Base-by-base conservation (phyloP, 30 jellyfish, hydroid and myxozoan genomes). In the Hydractinia symbiolongicarpus region DNA sequence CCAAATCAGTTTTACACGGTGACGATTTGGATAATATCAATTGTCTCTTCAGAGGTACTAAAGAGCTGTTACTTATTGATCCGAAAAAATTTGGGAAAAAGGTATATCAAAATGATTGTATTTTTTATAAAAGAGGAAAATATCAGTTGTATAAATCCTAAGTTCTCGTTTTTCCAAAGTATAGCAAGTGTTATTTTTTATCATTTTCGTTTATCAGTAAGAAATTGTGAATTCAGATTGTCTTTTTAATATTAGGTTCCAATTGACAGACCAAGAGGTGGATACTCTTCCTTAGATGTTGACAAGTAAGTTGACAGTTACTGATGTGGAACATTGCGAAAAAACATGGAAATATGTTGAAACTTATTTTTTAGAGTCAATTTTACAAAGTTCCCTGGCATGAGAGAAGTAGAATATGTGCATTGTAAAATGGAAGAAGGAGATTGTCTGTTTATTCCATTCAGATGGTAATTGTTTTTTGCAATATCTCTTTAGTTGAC, bases 381-480 rank as follows among this genome's bases (percentile, higher is more conserved):
- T 73, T 90, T 78, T 82, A 79, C 83, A 17, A 90, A 86, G 55
- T 90, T 75, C 68, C 95, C 95, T 8, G 87, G 94, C 17, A 67
- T 90, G 94, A 73, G 95, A 53, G 97, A 90, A 78, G 94, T 90
- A 7, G 97, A 90, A 56, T 90, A 79, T 84, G 79, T 83, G 19
- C 82, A 82, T 86, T 89, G 94, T 30, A 81, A 88, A 4, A 90
- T 90, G 97, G 88, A 86, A 80, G 95, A 90, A 77, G 97, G 97
- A 20, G 97, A 90, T 73, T 90, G 97, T 61, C 79, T 90, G 4
- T 90, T 85, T 69, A 90, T 90, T 57, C 97, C 97, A 54, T 86
- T 60, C 82, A 72, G 81, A 73, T 90, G 97, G 97, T 90, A 90
- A 78, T 72, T 17, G 49, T 17, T 21, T 72, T 9, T 30, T 40